These are phyloP conservation scores for Gerris lacustris DNA, from an alignment of 2,888 invertebrate species.

Conservation along the genomic window DNA sequence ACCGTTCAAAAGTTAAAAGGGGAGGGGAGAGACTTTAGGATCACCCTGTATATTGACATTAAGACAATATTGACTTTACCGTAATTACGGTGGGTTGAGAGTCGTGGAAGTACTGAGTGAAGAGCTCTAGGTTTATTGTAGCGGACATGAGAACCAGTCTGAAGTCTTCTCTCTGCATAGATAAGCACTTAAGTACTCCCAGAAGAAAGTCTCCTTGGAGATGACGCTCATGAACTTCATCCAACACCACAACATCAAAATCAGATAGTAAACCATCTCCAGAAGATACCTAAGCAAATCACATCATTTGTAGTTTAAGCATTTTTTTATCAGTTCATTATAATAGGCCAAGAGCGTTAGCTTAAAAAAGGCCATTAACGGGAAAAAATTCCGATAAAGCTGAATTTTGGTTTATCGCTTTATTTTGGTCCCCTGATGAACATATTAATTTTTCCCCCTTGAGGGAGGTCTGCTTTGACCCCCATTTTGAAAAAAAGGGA, in stretches of 20 bases:
- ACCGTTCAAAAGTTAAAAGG: too few relatives aligned
- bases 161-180: slow-evolving; percentile 62
- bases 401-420: too few relatives aligned
- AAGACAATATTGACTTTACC: neutral
- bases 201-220: slow-evolving; percentile 87
- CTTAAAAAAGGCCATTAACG: too few relatives aligned
- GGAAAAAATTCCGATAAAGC: too few relatives aligned
- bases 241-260: slow-evolving; percentile 87
- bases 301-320: slow-evolving; percentile 8
- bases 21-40: too few relatives aligned
- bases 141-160: slow-evolving; percentile 97
- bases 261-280: slow-evolving; percentile 64
- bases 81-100: neutral
- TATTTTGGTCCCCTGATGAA: too few relatives aligned
- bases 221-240: slow-evolving; percentile 95
- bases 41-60: too few relatives aligned
- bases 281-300: slow-evolving; percentile 48
- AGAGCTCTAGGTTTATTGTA: slow-evolving; percentile 93
- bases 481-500: too few relatives aligned
- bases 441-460: too few relatives aligned
- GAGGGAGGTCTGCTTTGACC: too few relatives aligned
- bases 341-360: too few relatives aligned
- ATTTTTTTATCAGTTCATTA: neutral
- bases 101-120: slow-evolving; percentile 63
- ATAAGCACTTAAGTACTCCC: slow-evolving; percentile 84